Evolutionary conservation across 2,888 invertebrate genomes (phyloP), one percentile per base, ranked within the genome.

Genomic region (Eugnorisma glareosa): DNA sequence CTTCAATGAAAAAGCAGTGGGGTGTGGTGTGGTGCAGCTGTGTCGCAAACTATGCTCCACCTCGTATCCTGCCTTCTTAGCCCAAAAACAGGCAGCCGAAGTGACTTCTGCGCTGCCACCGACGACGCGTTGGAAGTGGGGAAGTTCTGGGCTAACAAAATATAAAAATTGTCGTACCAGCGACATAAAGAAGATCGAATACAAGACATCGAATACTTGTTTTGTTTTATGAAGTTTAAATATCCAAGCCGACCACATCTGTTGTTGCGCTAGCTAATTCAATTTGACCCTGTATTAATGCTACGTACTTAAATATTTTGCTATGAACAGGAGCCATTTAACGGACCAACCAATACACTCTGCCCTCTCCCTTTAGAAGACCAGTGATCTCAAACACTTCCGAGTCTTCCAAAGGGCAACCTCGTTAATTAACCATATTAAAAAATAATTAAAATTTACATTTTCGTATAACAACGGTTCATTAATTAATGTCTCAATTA

Each of bases 311-410:
- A 24, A 72, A 54, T 48, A 0, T 63, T 31, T 45, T 48, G 13
- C 21, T 1, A 15, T 79, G 72, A 13, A 35, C 28, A 54, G 54
- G 48, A 73, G 31, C 54, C 31, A 64, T 72, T 72, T 54, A 4
- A 45, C 24, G 45, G 7, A 54, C 31, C 54, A 48, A 7, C 8
- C 45, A 54, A 45, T 28, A n/a, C 0, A 48, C 28, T 43, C 15
- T 31, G 15, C 15, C 15, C 80, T 64, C 1, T 35, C 18, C 24
- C 64, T 48, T 80, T 43, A 73, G 48, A 5, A 48, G 28, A 48
- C 24, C 28, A 80, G 80, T 78, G 73, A 48, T 48, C 24, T 48
- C 24, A 48, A 48, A 72, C n/a, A 64, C 80, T 73, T 78, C 45
- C n/a, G 40, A 64, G 45, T 80, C 72, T 79, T 28, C 40, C 31